Percentiles rank a stretch among this genome's conserved stretches.
phyloP scores from a whole-genome alignment of 2,113 vertebrate species.

The Puffinus mauretanicus region DNA sequence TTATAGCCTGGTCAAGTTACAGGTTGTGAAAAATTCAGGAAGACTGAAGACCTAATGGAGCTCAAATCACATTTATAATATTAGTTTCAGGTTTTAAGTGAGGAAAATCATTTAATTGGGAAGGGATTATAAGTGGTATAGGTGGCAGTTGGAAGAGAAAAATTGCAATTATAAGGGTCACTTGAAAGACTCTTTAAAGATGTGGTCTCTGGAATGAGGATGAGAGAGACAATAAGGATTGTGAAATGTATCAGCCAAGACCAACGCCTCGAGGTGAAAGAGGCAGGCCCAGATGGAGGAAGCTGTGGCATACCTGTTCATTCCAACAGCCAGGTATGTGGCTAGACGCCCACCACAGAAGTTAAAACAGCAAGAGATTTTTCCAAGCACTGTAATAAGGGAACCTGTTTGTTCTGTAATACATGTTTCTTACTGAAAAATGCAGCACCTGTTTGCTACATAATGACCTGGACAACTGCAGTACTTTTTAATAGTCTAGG shows the following conservation, averaged over 20 bases:
- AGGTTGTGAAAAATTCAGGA: neutral
- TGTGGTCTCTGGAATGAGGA: neutral
- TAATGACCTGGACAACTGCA: neutral
- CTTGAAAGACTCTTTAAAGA: neutral
- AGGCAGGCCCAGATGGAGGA: neutral
- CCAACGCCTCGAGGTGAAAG: neutral
- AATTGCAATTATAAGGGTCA: neutral
- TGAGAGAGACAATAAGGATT: neutral
- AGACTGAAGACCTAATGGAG: neutral
- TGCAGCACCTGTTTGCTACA: neutral
- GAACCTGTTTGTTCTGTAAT: neutral
- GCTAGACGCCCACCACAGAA: neutral
- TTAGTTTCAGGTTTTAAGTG: neutral
- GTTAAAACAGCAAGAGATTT: neutral
- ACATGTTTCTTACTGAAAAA: neutral
- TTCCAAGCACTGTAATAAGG: neutral
- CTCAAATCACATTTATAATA: neutral
- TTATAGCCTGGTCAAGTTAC: neutral
- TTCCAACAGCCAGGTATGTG: neutral
- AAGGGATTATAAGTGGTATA: neutral
- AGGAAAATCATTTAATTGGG: neutral
- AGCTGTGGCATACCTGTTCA: neutral
- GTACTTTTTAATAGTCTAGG: constrained; percentile 12
- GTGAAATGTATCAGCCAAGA: neutral
- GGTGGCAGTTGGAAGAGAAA: neutral